Evolutionary conservation across 1,140 invertebrate species (phyloP).

Genomic region (Caerostris extrusa): DNA sequence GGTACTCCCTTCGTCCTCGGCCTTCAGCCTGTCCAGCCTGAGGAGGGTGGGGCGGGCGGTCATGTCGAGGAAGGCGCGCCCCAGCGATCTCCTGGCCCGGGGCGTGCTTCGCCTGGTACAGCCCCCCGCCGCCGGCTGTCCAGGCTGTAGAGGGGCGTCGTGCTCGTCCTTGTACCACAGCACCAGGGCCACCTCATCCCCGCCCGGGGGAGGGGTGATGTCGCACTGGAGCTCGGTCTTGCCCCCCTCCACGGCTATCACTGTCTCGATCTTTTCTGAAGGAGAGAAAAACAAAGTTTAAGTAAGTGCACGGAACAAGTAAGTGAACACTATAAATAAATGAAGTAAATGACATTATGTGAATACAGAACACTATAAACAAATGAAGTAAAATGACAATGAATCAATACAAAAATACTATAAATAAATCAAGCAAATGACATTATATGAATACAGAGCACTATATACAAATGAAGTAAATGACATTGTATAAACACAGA

Average conservation of each 20-base stretch:
- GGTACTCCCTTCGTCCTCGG: constrained; percentile 89
- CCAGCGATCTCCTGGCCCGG: constrained; percentile 77
- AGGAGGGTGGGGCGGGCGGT: constrained; percentile 77
- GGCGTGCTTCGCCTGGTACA: constrained; percentile 79
- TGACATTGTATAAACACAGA: too few species aligned
- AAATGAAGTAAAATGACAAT: too few species aligned
- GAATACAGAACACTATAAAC: too few species aligned
- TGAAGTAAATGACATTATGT: too few species aligned
- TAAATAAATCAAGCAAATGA: too few species aligned
- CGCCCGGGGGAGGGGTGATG: constrained; percentile 85
- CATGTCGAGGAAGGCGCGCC: constrained; percentile 78
- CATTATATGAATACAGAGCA: too few species aligned
- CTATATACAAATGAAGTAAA: too few species aligned
- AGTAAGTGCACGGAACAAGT: too few species aligned
- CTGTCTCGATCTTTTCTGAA: constrained; percentile 78
- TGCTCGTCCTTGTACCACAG: constrained; percentile 93
- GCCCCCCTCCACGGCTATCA: constrained; percentile 83
- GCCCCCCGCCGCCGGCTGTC: constrained; percentile 78
- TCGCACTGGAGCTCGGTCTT: constrained; percentile 90
- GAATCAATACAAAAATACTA: too few species aligned
- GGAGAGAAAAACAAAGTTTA: constrained; percentile 32
- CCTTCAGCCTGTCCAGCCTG: constrained; percentile 74
- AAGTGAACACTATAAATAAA: too few species aligned
- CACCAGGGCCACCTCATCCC: constrained; percentile 90
- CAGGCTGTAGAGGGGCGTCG: constrained; percentile 87